Conservation (phyloP, 2,888 invertebrate species). For the Ennomos erosarius region DNA sequence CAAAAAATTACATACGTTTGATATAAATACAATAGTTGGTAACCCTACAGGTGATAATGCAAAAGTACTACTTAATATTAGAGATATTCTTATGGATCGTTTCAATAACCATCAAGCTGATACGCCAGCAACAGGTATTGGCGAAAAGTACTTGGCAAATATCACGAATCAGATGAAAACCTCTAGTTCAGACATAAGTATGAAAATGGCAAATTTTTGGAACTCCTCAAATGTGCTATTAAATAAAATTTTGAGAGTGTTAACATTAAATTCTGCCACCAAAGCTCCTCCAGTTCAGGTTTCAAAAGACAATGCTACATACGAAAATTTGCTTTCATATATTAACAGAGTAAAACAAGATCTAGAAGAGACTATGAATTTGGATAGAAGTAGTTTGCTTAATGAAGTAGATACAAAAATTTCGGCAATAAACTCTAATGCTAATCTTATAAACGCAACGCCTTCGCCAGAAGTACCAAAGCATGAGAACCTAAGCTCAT, state of each 20-base stretch:
- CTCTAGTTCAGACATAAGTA: slow-evolving; percentile 30
- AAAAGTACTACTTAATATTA: no score
- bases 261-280: slow-evolving; percentile 26
- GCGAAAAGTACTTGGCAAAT: slow-evolving; percentile 35
- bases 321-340: slow-evolving; percentile 42
- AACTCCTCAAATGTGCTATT: slow-evolving; percentile 35
- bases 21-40: no score
- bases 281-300: slow-evolving; percentile 29
- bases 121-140: slow-evolving; percentile 14
- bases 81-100: no score
- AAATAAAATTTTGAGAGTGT: slow-evolving; percentile 29
- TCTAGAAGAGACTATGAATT: slow-evolving; percentile 43
- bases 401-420: slow-evolving; percentile 47
- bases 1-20: no score
- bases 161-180: slow-evolving; percentile 38
- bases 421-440: slow-evolving; percentile 28
- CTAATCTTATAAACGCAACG: slow-evolving; percentile 1
- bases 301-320: slow-evolving; percentile 40
- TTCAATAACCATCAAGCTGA: slow-evolving; percentile 19
- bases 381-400: slow-evolving; percentile 47
- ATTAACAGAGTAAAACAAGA: slow-evolving; percentile 48
- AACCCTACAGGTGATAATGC: no score
- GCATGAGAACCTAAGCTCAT: slow-evolving; percentile 42
- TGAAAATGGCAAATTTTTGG: slow-evolving; percentile 36
- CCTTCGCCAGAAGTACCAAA: slow-evolving; percentile 20